phyloP scores from a whole-genome alignment of 2,797 vertebrate species.

The Manis crassicaudata region DNA sequence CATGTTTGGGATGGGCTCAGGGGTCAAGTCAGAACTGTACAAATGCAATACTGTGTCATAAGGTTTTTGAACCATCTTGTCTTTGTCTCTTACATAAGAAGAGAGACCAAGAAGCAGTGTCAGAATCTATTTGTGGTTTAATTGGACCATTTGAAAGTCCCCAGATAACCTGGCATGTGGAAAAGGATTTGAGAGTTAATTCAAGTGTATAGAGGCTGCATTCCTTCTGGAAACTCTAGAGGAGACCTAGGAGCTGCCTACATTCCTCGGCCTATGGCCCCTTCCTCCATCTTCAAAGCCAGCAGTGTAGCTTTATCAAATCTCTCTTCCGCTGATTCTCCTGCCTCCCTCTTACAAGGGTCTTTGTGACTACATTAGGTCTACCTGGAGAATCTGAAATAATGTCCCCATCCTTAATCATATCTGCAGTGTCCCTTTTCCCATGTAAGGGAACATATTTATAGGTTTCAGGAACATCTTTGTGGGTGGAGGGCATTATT shows the following conservation, averaged over 20 bases:
- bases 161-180: neutral
- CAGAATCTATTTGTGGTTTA: neutral
- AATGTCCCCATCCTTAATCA: neutral
- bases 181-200: neutral
- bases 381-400: neutral
- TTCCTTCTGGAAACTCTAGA: neutral
- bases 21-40: neutral
- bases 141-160: neutral
- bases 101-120: neutral
- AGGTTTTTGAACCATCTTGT: neutral
- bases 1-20: neutral
- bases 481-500: neutral
- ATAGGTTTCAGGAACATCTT: neutral
- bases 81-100: neutral
- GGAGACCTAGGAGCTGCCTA: neutral
- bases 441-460: neutral
- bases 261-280: neutral
- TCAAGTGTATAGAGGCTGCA: neutral
- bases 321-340: neutral
- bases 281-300: neutral
- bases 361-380: neutral
- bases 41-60: neutral
- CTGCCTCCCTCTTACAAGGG: neutral
- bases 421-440: neutral
- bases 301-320: neutral